phyloP scores from a whole-genome alignment of 2,888 invertebrate genomes.

The Eupithecia tripunctaria region DNA sequence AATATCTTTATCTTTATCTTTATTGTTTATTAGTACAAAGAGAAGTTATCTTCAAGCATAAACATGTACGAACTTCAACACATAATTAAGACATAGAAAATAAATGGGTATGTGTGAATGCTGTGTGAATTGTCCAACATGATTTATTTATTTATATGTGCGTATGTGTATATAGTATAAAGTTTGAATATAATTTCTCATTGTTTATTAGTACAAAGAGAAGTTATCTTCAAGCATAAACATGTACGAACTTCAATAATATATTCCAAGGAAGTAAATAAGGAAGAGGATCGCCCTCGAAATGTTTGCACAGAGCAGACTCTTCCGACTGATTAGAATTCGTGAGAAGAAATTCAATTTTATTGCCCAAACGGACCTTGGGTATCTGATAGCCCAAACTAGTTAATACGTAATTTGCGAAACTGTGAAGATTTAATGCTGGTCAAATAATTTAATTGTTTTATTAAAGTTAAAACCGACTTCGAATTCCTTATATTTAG shows the following conservation, averaged over 20 bases:
- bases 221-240: not conserved
- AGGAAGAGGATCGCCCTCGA: slow-evolving; percentile 38
- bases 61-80: slow-evolving; percentile 3
- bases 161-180: no score
- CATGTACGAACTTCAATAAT: slow-evolving; percentile 17
- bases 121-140: no score
- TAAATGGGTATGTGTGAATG: no score
- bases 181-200: no score
- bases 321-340: slow-evolving; percentile 43
- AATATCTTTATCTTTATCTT: no score
- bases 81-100: no score
- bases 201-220: no score
- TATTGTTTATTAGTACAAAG: no score
- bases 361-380: slow-evolving; percentile 34
- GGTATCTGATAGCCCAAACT: slow-evolving; percentile 20
- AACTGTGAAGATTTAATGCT: not conserved
- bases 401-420: slow-evolving; percentile 24
- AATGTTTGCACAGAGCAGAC: slow-evolving; percentile 35
- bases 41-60: not conserved
- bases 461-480: no score
- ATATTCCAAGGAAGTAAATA: slow-evolving; percentile 37
- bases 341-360: slow-evolving; percentile 44
- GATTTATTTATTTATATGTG: no score
- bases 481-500: no score
- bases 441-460: not conserved